phyloP scores from a whole-genome alignment of 2,888 invertebrate genomes.

The Alitta virens region DNA sequence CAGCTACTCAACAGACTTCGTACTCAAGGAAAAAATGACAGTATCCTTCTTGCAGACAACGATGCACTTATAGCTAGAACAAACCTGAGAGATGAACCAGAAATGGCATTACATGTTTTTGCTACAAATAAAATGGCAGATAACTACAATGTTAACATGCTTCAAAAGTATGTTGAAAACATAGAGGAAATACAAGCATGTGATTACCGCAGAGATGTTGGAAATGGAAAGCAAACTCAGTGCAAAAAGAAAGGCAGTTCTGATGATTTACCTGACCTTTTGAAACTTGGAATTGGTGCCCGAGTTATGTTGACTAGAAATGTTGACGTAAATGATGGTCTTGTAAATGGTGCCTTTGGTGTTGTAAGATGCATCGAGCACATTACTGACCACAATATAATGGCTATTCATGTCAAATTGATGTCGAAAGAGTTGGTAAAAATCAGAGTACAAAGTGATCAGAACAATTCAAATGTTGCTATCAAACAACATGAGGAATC shows the following conservation, averaged over 20 bases:
- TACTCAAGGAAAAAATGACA: not conserved
- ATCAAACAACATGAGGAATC: no score
- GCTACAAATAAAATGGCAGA: not conserved
- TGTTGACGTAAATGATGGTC: not conserved
- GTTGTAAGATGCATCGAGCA: not conserved
- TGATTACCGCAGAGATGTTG: no score
- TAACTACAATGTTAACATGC: not conserved
- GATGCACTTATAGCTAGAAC: no score
- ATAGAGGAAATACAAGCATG: not conserved
- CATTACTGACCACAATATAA: no score
- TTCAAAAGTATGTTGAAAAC: not conserved
- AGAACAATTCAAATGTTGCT: no score
- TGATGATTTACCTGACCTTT: not conserved
- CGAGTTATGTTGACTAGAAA: not conserved
- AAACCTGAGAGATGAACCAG: not conserved
- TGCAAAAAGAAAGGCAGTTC: no score
- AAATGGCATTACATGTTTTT: not conserved
- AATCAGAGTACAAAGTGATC: no score
- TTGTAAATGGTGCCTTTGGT: not conserved
- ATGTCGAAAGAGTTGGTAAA: no score
- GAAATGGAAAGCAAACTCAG: no score
- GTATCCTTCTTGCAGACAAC: no score
- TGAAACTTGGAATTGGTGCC: not conserved
- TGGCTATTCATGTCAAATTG: no score
- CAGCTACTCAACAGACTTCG: not conserved